Evolutionary conservation across 2,113 vertebrate genomes (phyloP), one percentile per base, ranked within the genome.

Genomic region (Struthidea cinerea): DNA sequence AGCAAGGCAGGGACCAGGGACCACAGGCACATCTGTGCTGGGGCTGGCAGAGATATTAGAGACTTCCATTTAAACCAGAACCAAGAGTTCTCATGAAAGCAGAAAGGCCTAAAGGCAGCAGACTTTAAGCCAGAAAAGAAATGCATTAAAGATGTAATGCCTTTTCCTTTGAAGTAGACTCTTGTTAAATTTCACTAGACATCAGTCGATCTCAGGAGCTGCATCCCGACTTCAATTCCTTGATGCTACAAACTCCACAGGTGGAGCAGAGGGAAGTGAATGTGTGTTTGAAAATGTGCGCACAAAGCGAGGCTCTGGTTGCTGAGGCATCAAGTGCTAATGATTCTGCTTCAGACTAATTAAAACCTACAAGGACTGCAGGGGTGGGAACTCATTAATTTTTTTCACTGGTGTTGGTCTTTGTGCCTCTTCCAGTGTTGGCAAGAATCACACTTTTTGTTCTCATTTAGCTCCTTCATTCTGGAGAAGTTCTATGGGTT

Each of bases 81-180:
- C 70, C 59, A 56, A 37, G 88, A 81, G 63, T 6, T 94, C 77
- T 69, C 56, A 53, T 59, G 60, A n/a, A 95, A 94, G 81, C n/a
- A 26, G 68, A 63, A 78, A 35, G 69, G 14, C 90, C 56, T 50
- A 17, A 91, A 90, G 85, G 75, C 74, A 96, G 26, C 52, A 81
- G 53, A n/a, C 60, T 70, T 92, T 70, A 88, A 93, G 86, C 50
- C 68, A 60, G 88, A 16, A 49, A 69, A 90, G 12, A 59, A 59
- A 71, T 5, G 35, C 87, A 89, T 96, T 69, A 77, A 96, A 90
- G 63, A 79, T 81, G 46, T 63, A 90, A 90, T 84, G 52, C 41
- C 44, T 84, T 79, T 69, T 87, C 91, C 87, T 97, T 94, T 92
- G 92, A 97, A 89, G 82, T 2, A 12, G 27, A 18, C 42, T 92